Conservation (phyloP, 2,888 invertebrate species). For the Chrysopilus asiliformis region DNA sequence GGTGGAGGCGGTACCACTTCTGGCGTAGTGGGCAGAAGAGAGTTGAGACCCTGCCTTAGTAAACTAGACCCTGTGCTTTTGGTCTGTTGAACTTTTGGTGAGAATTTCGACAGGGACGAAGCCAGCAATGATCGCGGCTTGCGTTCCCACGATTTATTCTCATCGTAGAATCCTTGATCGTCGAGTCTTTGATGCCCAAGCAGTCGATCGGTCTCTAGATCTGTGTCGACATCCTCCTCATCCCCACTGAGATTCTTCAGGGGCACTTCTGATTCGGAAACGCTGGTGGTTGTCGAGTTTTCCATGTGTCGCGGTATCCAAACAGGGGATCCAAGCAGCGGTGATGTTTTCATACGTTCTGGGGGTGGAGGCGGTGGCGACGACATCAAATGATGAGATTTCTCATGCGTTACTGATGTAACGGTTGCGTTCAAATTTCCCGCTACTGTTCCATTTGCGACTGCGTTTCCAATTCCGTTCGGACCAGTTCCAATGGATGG, state of each 20-base stretch:
- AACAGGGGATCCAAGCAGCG: slow-evolving; percentile 46
- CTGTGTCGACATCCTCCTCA: slow-evolving; percentile 85
- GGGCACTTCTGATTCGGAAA: slow-evolving; percentile 45
- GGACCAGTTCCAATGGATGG: neutral
- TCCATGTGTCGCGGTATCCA: slow-evolving; percentile 53
- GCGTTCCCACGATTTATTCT: slow-evolving; percentile 43
- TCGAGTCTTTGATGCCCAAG: slow-evolving; percentile 90
- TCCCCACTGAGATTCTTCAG: slow-evolving; percentile 52
- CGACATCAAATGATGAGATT: slow-evolving; percentile 11
- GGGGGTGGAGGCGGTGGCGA: slow-evolving; percentile 30
- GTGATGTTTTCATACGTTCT: slow-evolving; percentile 38
- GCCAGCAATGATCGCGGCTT: slow-evolving; percentile 25
- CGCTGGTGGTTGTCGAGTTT: slow-evolving; percentile 16
- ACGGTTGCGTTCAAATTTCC: no score
- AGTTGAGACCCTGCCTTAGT: slow-evolving; percentile 32
- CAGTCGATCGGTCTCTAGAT: slow-evolving; percentile 92
- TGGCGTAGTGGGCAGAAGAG: slow-evolving; percentile 32
- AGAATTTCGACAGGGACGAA: slow-evolving; percentile 33
- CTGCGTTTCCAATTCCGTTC: no score
- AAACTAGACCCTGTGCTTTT: slow-evolving; percentile 19
- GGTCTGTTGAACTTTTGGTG: slow-evolving; percentile 33
- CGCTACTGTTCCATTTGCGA: no score
- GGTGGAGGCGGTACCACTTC: slow-evolving; percentile 30
- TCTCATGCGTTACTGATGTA: neutral
- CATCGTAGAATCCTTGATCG: slow-evolving; percentile 83